Conservation (phyloP, 2,797 vertebrate genomes). For the Hippopotamyrus pictus region DNA sequence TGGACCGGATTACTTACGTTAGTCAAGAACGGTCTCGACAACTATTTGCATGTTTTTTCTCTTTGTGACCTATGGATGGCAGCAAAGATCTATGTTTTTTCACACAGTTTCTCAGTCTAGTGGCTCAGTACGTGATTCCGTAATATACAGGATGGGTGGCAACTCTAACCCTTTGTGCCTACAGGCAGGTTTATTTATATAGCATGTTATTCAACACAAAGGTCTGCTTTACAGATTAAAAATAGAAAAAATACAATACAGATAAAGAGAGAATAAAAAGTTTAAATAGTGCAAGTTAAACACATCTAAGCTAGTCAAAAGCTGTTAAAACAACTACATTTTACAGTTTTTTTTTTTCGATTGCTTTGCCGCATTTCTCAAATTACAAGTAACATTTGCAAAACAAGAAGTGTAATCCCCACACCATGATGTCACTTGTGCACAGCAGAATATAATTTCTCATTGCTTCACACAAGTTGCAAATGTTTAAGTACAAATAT, state of each 20-base stretch:
- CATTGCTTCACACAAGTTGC: background rate
- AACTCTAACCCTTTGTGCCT: background rate
- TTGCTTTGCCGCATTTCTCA: background rate
- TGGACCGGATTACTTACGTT: background rate
- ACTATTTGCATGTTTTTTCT: background rate
- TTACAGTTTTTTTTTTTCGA: background rate
- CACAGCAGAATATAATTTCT: background rate
- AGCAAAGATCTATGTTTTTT: background rate
- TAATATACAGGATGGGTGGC: background rate
- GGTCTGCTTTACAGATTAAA: background rate
- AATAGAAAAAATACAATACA: background rate
- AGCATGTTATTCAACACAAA: background rate
- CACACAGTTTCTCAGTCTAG: background rate
- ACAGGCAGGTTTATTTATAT: background rate
- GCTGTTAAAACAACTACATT: background rate
- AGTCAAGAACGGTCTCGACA: background rate
- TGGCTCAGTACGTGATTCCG: background rate
- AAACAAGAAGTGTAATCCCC: background rate
- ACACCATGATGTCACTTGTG: background rate
- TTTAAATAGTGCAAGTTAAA: background rate
- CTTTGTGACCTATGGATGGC: background rate
- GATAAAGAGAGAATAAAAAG: background rate
- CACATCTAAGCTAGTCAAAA: background rate
- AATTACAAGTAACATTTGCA: background rate
- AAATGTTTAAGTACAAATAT: background rate